phyloP scores from a whole-genome alignment of 2,113 vertebrate genomes.

The Centropus bengalensis region DNA sequence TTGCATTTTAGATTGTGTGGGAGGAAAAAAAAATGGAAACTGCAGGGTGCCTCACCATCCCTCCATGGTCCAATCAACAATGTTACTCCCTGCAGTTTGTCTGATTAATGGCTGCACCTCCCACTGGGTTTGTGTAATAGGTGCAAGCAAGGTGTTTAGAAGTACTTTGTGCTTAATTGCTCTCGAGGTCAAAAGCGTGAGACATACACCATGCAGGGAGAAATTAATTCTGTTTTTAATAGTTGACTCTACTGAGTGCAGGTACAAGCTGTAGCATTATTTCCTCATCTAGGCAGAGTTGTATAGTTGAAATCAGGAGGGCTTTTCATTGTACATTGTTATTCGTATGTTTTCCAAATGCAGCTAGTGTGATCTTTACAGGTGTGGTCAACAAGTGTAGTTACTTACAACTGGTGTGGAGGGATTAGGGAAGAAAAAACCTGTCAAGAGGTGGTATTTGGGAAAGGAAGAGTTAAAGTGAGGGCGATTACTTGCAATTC shows the following conservation, averaged over 20 bases:
- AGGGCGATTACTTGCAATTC: neutral
- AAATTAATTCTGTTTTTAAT: conserved; percentile 57
- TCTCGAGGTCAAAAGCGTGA: conserved; percentile 57
- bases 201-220: conserved; percentile 4
- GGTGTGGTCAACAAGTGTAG: neutral
- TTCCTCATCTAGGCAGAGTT: neutral
- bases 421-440: neutral
- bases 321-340: neutral
- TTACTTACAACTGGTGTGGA: neutral
- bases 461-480: conserved; percentile 29
- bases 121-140: conserved; percentile 69
- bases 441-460: neutral
- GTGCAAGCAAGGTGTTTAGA: conserved; percentile 69
- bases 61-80: conserved; percentile 68
- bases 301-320: neutral
- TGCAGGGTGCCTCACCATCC: conserved; percentile 39
- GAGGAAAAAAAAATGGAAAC: neutral
- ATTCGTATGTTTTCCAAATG: neutral
- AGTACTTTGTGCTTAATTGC: conserved; percentile 67
- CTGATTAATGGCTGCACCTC: conserved; percentile 70
- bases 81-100: conserved; percentile 69
- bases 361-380: neutral
- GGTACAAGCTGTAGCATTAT: conserved; percentile 6
- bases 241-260: conserved; percentile 15
- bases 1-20: conserved; percentile 66